phyloP scores from a whole-genome alignment of 2,888 invertebrate genomes.

The Cordilura impudica region DNA sequence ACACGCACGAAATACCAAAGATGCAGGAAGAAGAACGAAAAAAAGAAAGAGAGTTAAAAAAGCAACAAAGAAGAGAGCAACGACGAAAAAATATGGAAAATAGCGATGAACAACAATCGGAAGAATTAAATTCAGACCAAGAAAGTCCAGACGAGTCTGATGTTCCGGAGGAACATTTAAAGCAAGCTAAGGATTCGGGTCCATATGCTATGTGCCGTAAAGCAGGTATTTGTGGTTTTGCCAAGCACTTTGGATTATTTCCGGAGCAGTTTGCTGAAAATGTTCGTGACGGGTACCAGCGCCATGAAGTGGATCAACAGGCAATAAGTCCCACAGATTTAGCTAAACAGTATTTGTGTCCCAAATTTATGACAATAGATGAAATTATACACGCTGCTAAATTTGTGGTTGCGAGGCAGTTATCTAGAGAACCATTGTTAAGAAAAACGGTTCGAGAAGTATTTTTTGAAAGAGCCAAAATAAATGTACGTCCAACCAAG shows the following conservation, averaged over 20 bases:
- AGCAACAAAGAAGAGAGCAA: slow-evolving; percentile 78
- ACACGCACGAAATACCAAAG: slow-evolving; percentile 88
- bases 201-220: slow-evolving; percentile 92
- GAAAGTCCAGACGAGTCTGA: slow-evolving; percentile 83
- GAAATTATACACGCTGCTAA: slow-evolving; percentile 94
- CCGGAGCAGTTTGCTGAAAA: slow-evolving; percentile 98
- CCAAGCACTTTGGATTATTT: slow-evolving; percentile 93
- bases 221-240: slow-evolving; percentile 90
- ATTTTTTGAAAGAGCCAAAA: slow-evolving; percentile 91
- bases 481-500: slow-evolving; percentile 90
- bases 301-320: slow-evolving; percentile 96
- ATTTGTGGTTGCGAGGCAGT: slow-evolving; percentile 95
- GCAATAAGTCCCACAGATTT: slow-evolving; percentile 89
- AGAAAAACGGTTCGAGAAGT: slow-evolving; percentile 91
- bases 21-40: slow-evolving; percentile 87
- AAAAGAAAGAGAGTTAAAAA: slow-evolving; percentile 83
- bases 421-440: slow-evolving; percentile 94
- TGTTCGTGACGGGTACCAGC: slow-evolving; percentile 94
- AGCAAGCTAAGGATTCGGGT: slow-evolving; percentile 91
- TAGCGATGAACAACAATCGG: slow-evolving; percentile 77
- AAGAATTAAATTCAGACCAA: slow-evolving; percentile 82
- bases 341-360: slow-evolving; percentile 87
- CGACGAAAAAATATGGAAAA: slow-evolving; percentile 66
- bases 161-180: slow-evolving; percentile 82
- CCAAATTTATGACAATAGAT: slow-evolving; percentile 84